Conservation (phyloP, 2,797 vertebrate genomes). For the Lepilemur septentrionalis region DNA sequence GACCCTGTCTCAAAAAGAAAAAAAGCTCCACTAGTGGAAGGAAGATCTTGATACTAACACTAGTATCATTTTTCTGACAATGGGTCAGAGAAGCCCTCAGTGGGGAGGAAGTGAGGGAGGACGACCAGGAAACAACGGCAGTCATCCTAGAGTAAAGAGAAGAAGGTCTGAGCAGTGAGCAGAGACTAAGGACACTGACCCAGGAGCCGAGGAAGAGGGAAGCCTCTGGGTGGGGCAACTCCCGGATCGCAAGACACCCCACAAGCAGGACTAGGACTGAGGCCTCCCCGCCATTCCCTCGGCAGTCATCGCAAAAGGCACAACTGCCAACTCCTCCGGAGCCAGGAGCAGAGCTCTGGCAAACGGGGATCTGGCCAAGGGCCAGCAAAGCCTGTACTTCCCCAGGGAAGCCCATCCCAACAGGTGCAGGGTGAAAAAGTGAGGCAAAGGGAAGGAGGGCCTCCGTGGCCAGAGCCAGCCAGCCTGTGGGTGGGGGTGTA, state of each 20-base stretch:
- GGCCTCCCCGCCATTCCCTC: neutral
- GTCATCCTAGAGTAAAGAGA: neutral
- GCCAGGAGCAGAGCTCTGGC: no score
- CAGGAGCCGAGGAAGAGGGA: neutral
- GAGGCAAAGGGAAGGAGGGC: neutral
- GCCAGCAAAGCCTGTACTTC: neutral
- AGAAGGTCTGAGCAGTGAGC: neutral
- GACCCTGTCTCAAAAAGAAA: no score
- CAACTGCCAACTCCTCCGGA: neutral
- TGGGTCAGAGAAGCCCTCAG: rapidly evolving
- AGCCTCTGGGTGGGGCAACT: neutral
- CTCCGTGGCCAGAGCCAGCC: no score
- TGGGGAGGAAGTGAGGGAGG: neutral
- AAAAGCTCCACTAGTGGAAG: neutral
- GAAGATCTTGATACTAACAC: neutral
- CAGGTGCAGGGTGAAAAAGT: neutral
- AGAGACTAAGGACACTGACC: neutral
- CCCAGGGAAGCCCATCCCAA: neutral
- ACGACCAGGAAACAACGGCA: neutral
- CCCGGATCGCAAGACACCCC: neutral
- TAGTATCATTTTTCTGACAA: no score
- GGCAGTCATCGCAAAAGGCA: neutral
- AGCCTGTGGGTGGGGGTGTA: neutral
- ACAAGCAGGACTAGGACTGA: neutral
- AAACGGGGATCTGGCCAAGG: neutral